Percentiles rank a stretch among this genome's conserved stretches.
Conservation (phyloP, 2,888 invertebrate genomes). For the Andrena flavipes region DNA sequence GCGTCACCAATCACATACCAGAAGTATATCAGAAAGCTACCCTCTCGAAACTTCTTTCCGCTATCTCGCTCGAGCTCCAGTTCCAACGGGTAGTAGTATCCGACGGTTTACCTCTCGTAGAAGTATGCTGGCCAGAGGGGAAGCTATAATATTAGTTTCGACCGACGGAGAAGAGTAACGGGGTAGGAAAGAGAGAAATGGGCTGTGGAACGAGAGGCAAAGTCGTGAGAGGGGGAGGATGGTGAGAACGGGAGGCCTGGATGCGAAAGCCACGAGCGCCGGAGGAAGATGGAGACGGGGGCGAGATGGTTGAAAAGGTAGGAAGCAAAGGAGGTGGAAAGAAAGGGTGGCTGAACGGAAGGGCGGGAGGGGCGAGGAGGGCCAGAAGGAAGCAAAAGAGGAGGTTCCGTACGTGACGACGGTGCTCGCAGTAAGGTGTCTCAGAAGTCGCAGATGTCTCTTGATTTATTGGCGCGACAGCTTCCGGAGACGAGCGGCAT, state of each 20-base stretch:
- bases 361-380: constrained; percentile 9
- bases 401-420: constrained; percentile 72
- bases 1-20: constrained; percentile 38
- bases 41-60: constrained; percentile 48
- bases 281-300: background rate
- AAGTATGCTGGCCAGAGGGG: constrained; percentile 50
- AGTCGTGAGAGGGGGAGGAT: background rate
- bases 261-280: background rate
- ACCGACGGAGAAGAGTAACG: background rate
- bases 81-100: constrained; percentile 22
- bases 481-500: constrained; percentile 79
- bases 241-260: background rate
- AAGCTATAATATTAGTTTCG: constrained; percentile 69
- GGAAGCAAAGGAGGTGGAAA: constrained; percentile 35
- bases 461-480: constrained; percentile 82
- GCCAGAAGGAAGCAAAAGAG: constrained; percentile 59
- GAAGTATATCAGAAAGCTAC: constrained; percentile 36
- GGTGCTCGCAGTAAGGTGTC: constrained; percentile 69
- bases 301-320: background rate
- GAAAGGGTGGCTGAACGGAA: constrained; percentile 31
- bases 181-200: background rate
- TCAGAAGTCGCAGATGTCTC: constrained; percentile 81
- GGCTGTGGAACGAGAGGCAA: background rate
- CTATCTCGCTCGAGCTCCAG: constrained; percentile 33
- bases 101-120: constrained; percentile 51